These are phyloP conservation scores for Choristoneura fumiferana DNA, from an alignment of 1,140 invertebrate species.

Conservation along the genomic window DNA sequence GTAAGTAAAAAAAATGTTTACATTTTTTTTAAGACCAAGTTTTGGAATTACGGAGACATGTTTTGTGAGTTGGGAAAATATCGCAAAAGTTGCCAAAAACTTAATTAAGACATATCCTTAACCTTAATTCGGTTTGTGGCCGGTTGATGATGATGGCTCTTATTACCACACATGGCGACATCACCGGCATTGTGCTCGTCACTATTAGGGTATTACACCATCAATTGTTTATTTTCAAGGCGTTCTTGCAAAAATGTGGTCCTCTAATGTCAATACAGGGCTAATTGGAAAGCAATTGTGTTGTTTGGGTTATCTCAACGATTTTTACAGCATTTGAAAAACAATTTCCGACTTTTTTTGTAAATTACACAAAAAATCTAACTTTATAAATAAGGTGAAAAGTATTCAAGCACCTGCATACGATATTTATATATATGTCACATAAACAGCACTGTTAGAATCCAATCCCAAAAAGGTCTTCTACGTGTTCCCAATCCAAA, in stretches of 20 bases:
- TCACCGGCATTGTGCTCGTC: not conserved
- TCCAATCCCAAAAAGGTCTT: constrained; percentile 42
- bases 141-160: constrained; percentile 2
- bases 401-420: not conserved
- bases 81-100: not conserved
- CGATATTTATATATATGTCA: constrained; percentile 3
- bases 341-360: too few relatives aligned
- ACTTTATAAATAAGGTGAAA: too few relatives aligned
- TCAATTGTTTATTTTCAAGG: constrained; percentile 5
- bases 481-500: constrained; percentile 62
- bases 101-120: not conserved
- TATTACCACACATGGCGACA: constrained; percentile 12
- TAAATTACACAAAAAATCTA: too few relatives aligned
- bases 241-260: not conserved
- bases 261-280: not conserved
- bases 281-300: too few relatives aligned
- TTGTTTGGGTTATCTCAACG: too few relatives aligned
- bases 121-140: not conserved
- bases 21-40: too few relatives aligned
- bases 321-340: too few relatives aligned
- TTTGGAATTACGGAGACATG: too few relatives aligned
- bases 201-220: not conserved
- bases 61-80: too few relatives aligned
- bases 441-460: constrained; percentile 52
- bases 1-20: too few relatives aligned